Evolutionary conservation across 2,113 vertebrate genomes (phyloP), one percentile per base, ranked within the genome.

Genomic region (Alethe diademata): DNA sequence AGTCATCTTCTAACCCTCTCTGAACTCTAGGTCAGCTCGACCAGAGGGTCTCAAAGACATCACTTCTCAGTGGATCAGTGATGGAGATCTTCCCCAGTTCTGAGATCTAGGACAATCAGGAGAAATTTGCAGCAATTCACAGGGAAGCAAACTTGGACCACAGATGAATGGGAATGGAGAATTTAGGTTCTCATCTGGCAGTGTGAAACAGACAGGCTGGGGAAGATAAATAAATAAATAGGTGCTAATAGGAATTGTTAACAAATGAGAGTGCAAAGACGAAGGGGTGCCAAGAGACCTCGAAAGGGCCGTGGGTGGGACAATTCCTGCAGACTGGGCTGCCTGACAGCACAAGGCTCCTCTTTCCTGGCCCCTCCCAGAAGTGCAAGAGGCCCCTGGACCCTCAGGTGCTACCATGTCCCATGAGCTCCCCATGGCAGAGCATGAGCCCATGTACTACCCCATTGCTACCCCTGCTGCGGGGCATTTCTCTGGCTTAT

Each of bases 391-490:
- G 40, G 11, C 11, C 18, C 17, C 45, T 5, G 54, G 62, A 24
- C 18, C 28, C 6, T 24, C 57, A 40, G 62, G 35, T 78, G 75
- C 66, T 29, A 15, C 18, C 24, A 1, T 2, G 4, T 19, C 19
- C 51, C 3, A 9, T 1, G 29, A 75, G 36, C 38, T 58, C 43
- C 42, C 61, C 4, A 1, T 11, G 11, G 11, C 2, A 9, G 36
- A 26, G 42, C 72, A 62, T 1, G 25, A 79, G 9, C 2, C 9
- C 6, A 23, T 54, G 33, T 1, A 5, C 42, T 2, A 23, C 9
- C n/a, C 36, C 25, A 45, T 19, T 76, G 58, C 65, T 22, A 12
- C 14, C 42, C 8, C 14, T 0, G 1, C 33, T 29, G 3, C 0
- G 12, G 33, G n/a, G 10, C 38, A 43, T 22, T 53, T 19, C 4